Base-by-base conservation (phyloP, 2,113 vertebrate genomes). In the Phylloscopus trochiloides region DNA sequence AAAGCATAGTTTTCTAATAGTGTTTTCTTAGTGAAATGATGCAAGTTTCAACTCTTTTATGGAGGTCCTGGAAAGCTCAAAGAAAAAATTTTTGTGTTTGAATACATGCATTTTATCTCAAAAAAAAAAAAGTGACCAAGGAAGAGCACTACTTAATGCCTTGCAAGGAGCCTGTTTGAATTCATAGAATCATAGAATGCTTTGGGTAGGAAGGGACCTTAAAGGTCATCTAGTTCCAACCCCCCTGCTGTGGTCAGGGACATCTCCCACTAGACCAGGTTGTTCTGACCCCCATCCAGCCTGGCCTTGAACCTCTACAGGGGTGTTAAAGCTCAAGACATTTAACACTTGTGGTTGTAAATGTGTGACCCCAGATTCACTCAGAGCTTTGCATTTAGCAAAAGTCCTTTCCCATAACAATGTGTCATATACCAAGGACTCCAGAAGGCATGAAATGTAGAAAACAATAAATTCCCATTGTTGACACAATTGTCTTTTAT, bases 381-480 rank as follows among this genome's bases (percentile, higher is more conserved):
- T 71, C 72, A 67, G 26, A 90, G 50, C 47, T 51, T 76, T 1
- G 4, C 32, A 28, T 93, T 95, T 88, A 90, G 21, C 71, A n/a
- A 24, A 58, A 62, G 43, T 58, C 57, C 22, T 79, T 91, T 76
- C 47, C 47, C 3, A 2, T 86, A 83, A 92, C 71, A 72, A 42
- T 19, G 4, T 15, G 0, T 63, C 82, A 43, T 31, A 76, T 76
- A 79, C 32, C 1, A 28, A 62, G 4, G 2, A 58, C 87, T 85
- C 61, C 77, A 89, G 77, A 89, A 94, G 93, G 51, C 78, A 94
- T 59, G 63, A 92, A 96, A 67, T 71, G 45, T 90, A 95, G 81
- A 81, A 94, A 95, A 96, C 67, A 88, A 93, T 90, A 86, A 93
- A 93, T 93, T 89, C 54, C n/a, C 20, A 36, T 58, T 92, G 93